phyloP scores from a whole-genome alignment of 2,888 invertebrate genomes.

The Taphrorychus bicolor region DNA sequence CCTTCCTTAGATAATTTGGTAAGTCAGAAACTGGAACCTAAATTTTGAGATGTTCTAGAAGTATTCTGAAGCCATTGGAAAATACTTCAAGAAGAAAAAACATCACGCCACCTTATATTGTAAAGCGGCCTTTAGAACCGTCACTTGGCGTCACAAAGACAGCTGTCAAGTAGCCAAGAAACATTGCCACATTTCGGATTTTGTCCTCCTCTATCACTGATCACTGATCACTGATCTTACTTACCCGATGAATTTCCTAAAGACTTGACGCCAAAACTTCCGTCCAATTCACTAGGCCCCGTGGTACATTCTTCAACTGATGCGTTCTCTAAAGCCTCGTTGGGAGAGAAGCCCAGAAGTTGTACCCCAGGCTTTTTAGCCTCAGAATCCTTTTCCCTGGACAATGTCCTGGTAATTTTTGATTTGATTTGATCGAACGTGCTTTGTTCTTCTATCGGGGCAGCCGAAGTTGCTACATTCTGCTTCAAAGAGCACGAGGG shows the following conservation, averaged over 20 bases:
- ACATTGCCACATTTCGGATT: no score
- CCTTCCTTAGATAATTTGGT: no score
- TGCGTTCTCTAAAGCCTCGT: slow-evolving; percentile 38
- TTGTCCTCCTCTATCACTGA: no score
- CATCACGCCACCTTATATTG: no score
- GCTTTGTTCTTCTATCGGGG: slow-evolving; percentile 7
- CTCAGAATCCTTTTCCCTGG: slow-evolving; percentile 55
- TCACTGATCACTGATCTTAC: no score
- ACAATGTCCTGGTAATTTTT: slow-evolving; percentile 63
- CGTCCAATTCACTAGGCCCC: slow-evolving; percentile 42
- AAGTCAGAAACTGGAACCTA: no score
- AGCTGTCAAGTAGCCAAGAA: no score
- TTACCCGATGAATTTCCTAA: slow-evolving; percentile 54
- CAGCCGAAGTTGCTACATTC: neutral
- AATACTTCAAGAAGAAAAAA: no score
- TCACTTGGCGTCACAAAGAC: no score
- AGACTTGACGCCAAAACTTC: slow-evolving; percentile 44
- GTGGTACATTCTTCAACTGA: slow-evolving; percentile 43
- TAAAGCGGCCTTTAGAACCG: no score
- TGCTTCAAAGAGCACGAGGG: slow-evolving; percentile 8
- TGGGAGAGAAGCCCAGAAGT: slow-evolving; percentile 53
- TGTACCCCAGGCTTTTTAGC: slow-evolving; percentile 51
- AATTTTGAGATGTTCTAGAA: no score
- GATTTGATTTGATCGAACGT: slow-evolving; percentile 55
- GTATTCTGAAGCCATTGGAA: no score